A percentile compares a stretch with the other conserved stretches of the same genome.
Conservation (phyloP, 2,888 invertebrate genomes). For the Apamea epomidion region DNA sequence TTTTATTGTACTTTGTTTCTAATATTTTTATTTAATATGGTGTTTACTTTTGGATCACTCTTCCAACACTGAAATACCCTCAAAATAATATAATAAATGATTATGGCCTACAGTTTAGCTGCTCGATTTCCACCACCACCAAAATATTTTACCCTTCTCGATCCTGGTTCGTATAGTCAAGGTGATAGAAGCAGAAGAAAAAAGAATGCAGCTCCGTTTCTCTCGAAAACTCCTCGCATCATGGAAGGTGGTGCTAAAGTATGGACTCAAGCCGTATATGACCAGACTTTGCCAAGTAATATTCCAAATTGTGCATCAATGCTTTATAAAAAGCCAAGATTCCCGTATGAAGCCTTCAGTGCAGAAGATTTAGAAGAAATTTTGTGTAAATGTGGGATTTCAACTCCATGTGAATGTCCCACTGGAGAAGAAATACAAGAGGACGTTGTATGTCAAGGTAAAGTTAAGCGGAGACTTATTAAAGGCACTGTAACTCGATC, state of each 20-base stretch:
- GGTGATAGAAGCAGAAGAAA: conserved; percentile 57
- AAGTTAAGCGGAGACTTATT: conserved; percentile 73
- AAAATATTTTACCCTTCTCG: conserved; percentile 74
- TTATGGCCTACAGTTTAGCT: conserved; percentile 80
- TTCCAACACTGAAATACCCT: background rate
- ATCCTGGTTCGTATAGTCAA: conserved; percentile 81
- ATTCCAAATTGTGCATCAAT: conserved; percentile 80
- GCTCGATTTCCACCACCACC: conserved; percentile 75
- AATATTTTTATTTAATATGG: background rate
- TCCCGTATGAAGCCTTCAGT: conserved; percentile 80
- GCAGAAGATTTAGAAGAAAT: conserved; percentile 78
- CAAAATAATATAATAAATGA: conserved; percentile 48
- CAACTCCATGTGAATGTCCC: conserved; percentile 78
- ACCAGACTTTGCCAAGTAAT: conserved; percentile 63
- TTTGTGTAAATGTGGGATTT: conserved; percentile 80
- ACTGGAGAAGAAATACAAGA: conserved; percentile 65
- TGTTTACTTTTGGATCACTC: conserved; percentile 10
- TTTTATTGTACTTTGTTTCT: conserved; percentile 4
- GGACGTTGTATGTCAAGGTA: conserved; percentile 75
- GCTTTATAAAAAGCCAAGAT: conserved; percentile 79
- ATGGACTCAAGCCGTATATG: conserved; percentile 81
- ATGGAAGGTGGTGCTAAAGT: conserved; percentile 65
- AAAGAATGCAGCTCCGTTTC: conserved; percentile 77
- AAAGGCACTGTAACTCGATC: conserved; percentile 76
- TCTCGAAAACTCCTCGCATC: conserved; percentile 75